Base-by-base conservation (phyloP, 2,797 vertebrate genomes). In the Halcyon badia region DNA sequence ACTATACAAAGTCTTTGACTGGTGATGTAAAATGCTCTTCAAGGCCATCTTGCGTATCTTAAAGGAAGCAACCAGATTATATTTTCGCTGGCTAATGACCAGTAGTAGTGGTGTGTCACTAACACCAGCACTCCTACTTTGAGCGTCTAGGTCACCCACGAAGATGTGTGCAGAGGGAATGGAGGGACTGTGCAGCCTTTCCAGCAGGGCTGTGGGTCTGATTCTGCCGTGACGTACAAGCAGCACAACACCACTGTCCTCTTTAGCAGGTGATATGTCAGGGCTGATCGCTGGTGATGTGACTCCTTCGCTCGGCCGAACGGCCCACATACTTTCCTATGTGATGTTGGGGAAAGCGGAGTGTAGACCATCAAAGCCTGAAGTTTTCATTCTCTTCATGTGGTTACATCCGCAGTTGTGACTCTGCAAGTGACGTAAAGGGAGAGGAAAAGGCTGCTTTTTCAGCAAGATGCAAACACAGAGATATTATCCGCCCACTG, bases 381-480 rank as follows among this genome's bases (percentile, higher is more conserved):
- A 80, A 93, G n/a, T 9, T 79, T 51, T 58, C 70, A 37, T 30
- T 49, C 58, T 33, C 65, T 97, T 96, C 84, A 92, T 96, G 97
- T 97, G 96, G 96, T 95, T 96, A 52, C 14, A 30, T 58, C 94
- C 0, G 0, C 84, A 94, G 76, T 28, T 87, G 54, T 96, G 84
- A 92, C 79, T 75, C 82, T 90, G 89, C 44, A 69, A 60, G 58
- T 97, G 96, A 97, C 90, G 94, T 75, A 94, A 89, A 71, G 61
- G n/a, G 87, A 93, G 81, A 94, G 90, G 84, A 96, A 96, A 97
- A 96, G 31, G 35, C 51, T 90, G 90, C 58, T 88, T 80, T 85
- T 79, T 90, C 86, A 91, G 49, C 51, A 77, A 94, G 86, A 69
- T 62, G 20, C 7, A 83, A 90, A 70, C 77, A 84, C 44, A 54